Conservation (phyloP, 2,113 vertebrate genomes). For the Melanocharis versteri region DNA sequence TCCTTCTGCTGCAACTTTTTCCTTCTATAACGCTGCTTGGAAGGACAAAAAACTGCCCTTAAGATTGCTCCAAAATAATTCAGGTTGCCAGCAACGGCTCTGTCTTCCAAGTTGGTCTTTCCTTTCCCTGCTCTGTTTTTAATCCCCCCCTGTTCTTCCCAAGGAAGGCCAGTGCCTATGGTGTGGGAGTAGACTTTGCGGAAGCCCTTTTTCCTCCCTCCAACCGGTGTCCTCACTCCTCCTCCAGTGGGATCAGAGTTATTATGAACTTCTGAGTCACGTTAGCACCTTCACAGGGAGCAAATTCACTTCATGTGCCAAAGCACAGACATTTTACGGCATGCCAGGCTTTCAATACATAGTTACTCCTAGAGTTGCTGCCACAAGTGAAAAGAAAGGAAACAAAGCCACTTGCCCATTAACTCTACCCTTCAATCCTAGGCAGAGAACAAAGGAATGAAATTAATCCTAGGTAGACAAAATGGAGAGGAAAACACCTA, state of each 20-base stretch:
- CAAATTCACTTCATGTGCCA: not conserved
- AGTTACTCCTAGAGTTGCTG: not conserved
- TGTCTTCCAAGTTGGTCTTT: not conserved
- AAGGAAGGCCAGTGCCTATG: rapidly evolving
- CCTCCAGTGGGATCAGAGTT: not conserved
- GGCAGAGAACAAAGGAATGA: not conserved
- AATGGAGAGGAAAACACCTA: not conserved
- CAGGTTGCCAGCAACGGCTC: not conserved
- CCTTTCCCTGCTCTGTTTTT: not conserved
- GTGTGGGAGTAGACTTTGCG: not conserved
- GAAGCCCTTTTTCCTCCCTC: not conserved
- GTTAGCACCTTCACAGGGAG: not conserved
- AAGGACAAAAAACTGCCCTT: not conserved
- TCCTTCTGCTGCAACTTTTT: not conserved
- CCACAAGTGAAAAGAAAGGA: not conserved
- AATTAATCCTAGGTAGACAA: not conserved
- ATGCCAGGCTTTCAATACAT: not conserved
- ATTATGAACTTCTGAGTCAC: not conserved
- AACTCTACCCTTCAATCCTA: not conserved
- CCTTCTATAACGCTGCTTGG: not conserved
- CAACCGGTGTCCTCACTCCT: rapidly evolving
- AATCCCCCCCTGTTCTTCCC: not conserved
- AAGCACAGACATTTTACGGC: not conserved
- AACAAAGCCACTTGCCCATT: not conserved
- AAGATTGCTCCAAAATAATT: not conserved